Evolutionary conservation across 2,888 invertebrate genomes (phyloP), one percentile per base, ranked within the genome.

Genomic region (Dichetophora obliterata): DNA sequence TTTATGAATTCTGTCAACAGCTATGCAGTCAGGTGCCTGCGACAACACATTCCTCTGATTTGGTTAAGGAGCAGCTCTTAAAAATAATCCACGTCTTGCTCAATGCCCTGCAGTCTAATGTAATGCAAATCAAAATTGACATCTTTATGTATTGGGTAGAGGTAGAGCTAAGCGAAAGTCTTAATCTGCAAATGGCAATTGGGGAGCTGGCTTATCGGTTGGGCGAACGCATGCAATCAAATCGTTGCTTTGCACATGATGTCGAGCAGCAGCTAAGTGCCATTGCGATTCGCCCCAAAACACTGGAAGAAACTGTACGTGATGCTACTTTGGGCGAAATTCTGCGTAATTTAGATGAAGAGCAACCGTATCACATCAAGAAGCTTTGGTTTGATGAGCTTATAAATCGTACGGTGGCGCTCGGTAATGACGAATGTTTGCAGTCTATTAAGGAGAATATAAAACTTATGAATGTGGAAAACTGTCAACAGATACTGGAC

Each of bases 91-190:
- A 75, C 16, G 83, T 83, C 0, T 69, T 88, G 4, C 78, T 86
- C 0, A 86, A 86, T 78, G 82, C 85, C 0, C 75, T 88, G 37
- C 85, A 87, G 73, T 84, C 83, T 24, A 85, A 84, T 78, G 83
- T 86, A 0, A 83, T 85, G 83, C 73, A 83, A 43, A 83, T 88
- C 0, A 85, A 85, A 61, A 79, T 86, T 11, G 83, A 86, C 74
- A 81, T 84, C 0, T 87, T 86, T 68, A 83, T 87, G 78, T 81
- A 84, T 68, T 87, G 87, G 88, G 85, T 84, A 5, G 87, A 88
- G 79, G 79, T 85, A 4, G 85, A 86, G 70, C 22, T 85, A 1
- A 82, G 78, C 4, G 80, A 80, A 5, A 77, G 81, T 8, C 73
- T 75, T 43, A 86, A 84, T n/a, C 80, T 88, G 6, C 88, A 88